A percentile compares a stretch with the other conserved stretches of the same genome.
Conservation (phyloP, 2,888 invertebrate species). For the Agriopis aurantiaria region DNA sequence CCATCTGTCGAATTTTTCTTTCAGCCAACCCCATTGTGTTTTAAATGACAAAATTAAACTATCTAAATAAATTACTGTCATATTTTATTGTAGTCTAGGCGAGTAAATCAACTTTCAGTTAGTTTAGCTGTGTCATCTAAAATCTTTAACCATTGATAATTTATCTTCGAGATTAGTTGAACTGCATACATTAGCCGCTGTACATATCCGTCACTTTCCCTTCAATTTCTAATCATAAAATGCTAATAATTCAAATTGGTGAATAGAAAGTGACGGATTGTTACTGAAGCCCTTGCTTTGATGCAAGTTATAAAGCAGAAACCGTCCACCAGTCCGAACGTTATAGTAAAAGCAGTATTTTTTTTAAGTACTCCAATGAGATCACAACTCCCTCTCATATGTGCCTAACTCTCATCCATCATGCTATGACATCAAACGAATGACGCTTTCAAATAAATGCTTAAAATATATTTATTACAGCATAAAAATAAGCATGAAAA, state of each 20-base stretch:
- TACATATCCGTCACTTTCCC: slow-evolving; percentile 30
- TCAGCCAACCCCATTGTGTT: too few relatives aligned
- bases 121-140: too few relatives aligned
- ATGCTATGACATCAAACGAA: slow-evolving; percentile 49
- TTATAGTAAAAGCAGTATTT: slow-evolving; percentile 11
- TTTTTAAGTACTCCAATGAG: slow-evolving; percentile 65
- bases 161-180: slow-evolving; percentile 7
- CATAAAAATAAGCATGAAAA: slow-evolving; percentile 29
- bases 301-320: slow-evolving; percentile 58
- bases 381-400: slow-evolving; percentile 49
- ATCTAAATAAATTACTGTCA: too few relatives aligned
- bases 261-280: slow-evolving; percentile 33
- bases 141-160: too few relatives aligned
- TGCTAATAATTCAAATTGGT: slow-evolving; percentile 22
- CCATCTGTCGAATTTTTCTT: too few relatives aligned
- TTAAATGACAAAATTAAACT: too few relatives aligned
- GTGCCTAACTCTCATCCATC: slow-evolving; percentile 35
- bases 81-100: too few relatives aligned
- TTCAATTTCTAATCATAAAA: slow-evolving; percentile 25
- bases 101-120: too few relatives aligned
- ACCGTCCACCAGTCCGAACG: slow-evolving; percentile 63
- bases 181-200: slow-evolving; percentile 36
- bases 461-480: slow-evolving; percentile 33
- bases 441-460: slow-evolving; percentile 58
- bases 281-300: slow-evolving; percentile 34